Evolutionary conservation across 1,140 invertebrate genomes (phyloP).

Genomic region (Phymorhynchus buccinoides): DNA sequence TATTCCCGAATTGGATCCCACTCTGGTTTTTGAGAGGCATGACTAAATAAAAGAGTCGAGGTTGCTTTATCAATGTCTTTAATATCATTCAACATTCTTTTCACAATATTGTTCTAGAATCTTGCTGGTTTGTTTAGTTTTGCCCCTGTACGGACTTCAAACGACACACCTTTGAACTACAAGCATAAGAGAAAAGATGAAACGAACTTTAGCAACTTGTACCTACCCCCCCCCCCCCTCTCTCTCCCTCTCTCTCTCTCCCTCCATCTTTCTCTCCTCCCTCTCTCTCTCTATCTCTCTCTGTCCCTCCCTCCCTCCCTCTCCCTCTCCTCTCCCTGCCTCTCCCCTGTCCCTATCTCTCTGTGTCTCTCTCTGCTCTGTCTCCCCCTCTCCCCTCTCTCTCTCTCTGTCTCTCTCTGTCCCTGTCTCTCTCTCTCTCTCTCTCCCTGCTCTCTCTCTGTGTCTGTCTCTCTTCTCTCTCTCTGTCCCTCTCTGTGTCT

Average conservation of each 20-base stretch:
- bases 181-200: not conserved
- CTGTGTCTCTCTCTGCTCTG: not conserved
- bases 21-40: too few relatives aligned
- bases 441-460: not conserved
- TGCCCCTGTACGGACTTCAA: too few relatives aligned
- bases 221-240: not conserved
- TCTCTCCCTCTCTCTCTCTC: not conserved
- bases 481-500: not conserved
- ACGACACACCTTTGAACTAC: too few relatives aligned
- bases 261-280: not conserved
- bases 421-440: not conserved
- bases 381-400: not conserved
- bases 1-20: too few relatives aligned
- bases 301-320: too few relatives aligned
- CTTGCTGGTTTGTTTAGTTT: too few relatives aligned
- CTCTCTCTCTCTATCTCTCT: not conserved
- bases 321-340: too few relatives aligned
- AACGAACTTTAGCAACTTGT: not conserved
- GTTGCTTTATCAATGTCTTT: too few relatives aligned
- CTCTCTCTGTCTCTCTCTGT: slow-evolving; percentile 2
- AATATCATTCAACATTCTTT: too few relatives aligned
- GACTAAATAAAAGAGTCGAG: too few relatives aligned
- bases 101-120: too few relatives aligned
- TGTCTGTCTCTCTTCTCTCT: not conserved
- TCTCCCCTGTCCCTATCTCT: too few relatives aligned